phyloP scores from a whole-genome alignment of 2,888 invertebrate genomes.

The Operophtera brumata region DNA sequence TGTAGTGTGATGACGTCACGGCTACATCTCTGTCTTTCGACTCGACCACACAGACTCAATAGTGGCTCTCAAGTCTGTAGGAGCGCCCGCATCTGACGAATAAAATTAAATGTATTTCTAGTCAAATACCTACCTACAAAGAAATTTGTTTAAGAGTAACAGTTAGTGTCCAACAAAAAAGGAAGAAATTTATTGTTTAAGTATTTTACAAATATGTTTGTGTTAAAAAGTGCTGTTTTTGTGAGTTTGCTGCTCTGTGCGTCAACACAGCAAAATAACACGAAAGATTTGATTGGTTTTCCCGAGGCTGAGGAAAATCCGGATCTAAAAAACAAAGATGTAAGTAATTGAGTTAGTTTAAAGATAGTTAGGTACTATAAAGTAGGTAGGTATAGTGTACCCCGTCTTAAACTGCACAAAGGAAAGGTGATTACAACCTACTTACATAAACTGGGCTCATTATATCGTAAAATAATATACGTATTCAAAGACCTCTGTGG shows the following conservation, averaged over 20 bases:
- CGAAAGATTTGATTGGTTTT: slow-evolving; percentile 61
- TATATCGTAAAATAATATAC: too few species aligned
- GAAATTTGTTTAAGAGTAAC: neutral
- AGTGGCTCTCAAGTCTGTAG: slow-evolving; percentile 42
- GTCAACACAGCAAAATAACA: slow-evolving; percentile 40
- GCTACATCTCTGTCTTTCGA: slow-evolving; percentile 42
- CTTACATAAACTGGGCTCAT: too few species aligned
- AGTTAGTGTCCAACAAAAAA: neutral
- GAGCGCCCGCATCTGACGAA: slow-evolving; percentile 27
- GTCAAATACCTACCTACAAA: slow-evolving; percentile 20
- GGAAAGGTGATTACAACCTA: too few species aligned
- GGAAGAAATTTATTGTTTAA: neutral
- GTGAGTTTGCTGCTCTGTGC: slow-evolving; percentile 39
- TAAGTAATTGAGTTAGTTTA: slow-evolving; percentile 41
- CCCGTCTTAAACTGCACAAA: too few species aligned
- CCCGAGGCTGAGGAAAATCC: slow-evolving; percentile 67
- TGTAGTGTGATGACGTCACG: slow-evolving; percentile 41
- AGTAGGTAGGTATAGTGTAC: neutral
- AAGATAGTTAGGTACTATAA: neutral
- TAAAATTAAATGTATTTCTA: slow-evolving; percentile 8
- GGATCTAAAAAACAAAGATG: slow-evolving; percentile 60
- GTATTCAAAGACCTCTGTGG: too few species aligned
- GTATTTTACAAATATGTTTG: slow-evolving; percentile 37
- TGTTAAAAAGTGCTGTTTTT: slow-evolving; percentile 34
- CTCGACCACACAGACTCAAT: slow-evolving; percentile 30